Evolutionary conservation across 2,797 vertebrate genomes (phyloP).

Genomic region (Carapus acus): DNA sequence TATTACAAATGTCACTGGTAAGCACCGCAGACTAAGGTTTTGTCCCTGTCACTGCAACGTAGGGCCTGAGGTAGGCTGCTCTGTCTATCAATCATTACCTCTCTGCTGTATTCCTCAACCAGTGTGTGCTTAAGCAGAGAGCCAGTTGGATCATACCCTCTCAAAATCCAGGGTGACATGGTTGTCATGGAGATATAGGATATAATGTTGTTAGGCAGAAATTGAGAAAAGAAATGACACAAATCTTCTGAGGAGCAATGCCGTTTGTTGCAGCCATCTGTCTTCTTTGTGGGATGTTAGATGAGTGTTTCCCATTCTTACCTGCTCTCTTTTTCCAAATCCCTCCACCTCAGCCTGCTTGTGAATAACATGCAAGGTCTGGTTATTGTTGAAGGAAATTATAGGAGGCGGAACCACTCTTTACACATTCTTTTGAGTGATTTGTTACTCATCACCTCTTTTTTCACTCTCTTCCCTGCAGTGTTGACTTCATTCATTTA

Average conservation of each 20-base stretch:
- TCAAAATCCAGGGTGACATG: conserved; percentile 18
- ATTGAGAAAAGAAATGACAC: conserved; percentile 34
- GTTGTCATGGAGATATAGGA: conserved; percentile 46
- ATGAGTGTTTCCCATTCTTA: too few species aligned
- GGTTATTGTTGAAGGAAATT: too few species aligned
- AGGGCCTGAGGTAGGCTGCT: conserved; percentile 81
- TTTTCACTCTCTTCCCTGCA: too few species aligned
- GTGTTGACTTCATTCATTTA: too few species aligned
- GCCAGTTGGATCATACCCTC: conserved; percentile 43
- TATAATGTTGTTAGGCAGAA: conserved; percentile 9
- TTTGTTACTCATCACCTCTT: too few species aligned
- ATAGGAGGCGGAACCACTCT: too few species aligned
- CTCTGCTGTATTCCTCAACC: conserved; percentile 54
- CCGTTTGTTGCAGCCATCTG: conserved; percentile 2
- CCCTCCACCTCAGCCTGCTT: too few species aligned
- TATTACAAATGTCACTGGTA: conserved; percentile 86
- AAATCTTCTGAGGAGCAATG: too few species aligned
- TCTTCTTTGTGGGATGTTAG: conserved; percentile 11
- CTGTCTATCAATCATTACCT: conserved; percentile 87
- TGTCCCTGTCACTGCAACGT: conserved; percentile 80
- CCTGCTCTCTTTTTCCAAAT: conserved; percentile 1
- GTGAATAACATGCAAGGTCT: too few species aligned
- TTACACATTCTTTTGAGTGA: too few species aligned
- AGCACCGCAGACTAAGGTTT: conserved; percentile 75
- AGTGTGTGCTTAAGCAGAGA: conserved; percentile 41